phyloP scores from a whole-genome alignment of 2,797 vertebrate genomes.

The Gorsachius magnificus region DNA sequence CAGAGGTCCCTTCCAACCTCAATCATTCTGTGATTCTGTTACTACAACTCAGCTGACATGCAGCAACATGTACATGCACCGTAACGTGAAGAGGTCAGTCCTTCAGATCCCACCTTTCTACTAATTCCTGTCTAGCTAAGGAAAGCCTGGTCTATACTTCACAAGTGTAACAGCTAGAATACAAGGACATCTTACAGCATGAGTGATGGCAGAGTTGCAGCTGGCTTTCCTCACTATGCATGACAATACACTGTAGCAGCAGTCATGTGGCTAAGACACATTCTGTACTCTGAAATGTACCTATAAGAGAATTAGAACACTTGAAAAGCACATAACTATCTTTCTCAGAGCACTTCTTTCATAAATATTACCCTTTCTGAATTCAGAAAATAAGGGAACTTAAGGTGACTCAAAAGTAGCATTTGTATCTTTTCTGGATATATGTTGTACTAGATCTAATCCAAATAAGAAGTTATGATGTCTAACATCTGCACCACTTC shows the following conservation, averaged over 20 bases:
- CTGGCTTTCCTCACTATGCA: background rate
- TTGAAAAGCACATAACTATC: constrained; percentile 40
- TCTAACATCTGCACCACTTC: background rate
- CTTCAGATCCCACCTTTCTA: background rate
- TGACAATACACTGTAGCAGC: background rate
- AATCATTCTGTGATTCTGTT: background rate
- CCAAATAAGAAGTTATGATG: background rate
- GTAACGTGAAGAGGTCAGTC: background rate
- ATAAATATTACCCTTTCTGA: constrained; percentile 18
- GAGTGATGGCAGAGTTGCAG: background rate
- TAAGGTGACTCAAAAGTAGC: background rate
- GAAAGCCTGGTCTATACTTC: background rate
- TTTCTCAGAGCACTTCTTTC: constrained; percentile 9
- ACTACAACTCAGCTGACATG: background rate
- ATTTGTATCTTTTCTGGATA: background rate
- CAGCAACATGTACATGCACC: background rate
- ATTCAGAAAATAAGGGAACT: background rate
- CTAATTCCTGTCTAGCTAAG: background rate
- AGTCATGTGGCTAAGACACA: background rate
- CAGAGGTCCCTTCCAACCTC: background rate
- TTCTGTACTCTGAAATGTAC: constrained; percentile 26
- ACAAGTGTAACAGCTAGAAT: background rate
- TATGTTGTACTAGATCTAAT: background rate
- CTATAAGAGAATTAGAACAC: constrained; percentile 33
- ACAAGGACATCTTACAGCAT: background rate